Base-by-base conservation (phyloP, 2,888 invertebrate species). In the Harpalus rubripes region DNA sequence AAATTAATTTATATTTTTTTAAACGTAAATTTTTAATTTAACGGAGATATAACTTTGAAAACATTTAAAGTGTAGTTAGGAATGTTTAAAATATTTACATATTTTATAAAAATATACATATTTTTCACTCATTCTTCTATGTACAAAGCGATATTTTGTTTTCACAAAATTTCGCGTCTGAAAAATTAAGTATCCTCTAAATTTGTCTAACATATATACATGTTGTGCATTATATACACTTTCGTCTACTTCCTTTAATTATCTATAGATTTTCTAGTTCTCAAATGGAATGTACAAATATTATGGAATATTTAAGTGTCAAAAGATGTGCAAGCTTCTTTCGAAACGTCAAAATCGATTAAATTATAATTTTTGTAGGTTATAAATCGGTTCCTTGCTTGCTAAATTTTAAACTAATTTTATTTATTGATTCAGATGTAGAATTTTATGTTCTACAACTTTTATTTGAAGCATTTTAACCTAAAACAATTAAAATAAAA, bases 61-160 rank as follows among this genome's bases (percentile, higher is more conserved):
- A 78, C 56, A 78, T 56, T 58, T 58, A 78, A 56, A 18, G n/a
- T 58, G 26, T 78, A 78, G 44, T 86, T 88, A 89, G 89, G 89
- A 89, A 89, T 89, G 89, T 89, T 88, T 87, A 86, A 88, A 89
- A 86, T 89, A 89, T 89, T 88, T 89, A 89, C 89, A 89, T 86
- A 88, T 88, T 89, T 89, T 89, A 89, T 89, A 89, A 89, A 89
- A 89, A 89, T 89, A 89, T 89, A 89, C 89, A 89, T 88, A 87
- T 87, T 87, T 22, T 83, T 56, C 72, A 15, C 10, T 72, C 44
- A 72, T 15, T 72, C 44, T 2, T 68, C 6, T 44, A 10, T 39
- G 7, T 72, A 72, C 39, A 72, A 12, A 15, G 10, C 18, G 3
- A 15, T 44, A 72, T 41, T 15, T 44, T 16, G n/a, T 68, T 15